Evolutionary conservation across 2,113 vertebrate genomes (phyloP).

Genomic region (Paradisaea rubra): DNA sequence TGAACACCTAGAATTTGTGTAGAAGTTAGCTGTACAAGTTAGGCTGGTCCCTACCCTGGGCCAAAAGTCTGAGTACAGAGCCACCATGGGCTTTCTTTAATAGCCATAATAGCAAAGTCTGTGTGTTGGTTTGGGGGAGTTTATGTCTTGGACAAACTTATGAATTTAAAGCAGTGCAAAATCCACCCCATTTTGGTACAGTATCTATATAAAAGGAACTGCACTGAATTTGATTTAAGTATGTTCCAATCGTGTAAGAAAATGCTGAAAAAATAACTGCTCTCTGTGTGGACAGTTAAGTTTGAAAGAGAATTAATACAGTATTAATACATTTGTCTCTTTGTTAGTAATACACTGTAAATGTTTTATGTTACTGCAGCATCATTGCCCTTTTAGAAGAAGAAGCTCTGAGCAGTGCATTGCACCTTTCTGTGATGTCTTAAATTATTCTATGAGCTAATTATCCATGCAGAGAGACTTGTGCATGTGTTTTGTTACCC

Average conservation of each 20-base stretch:
- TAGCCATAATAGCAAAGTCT: not conserved
- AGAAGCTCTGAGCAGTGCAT: not conserved
- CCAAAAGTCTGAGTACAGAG: not conserved
- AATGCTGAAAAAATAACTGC: not conserved
- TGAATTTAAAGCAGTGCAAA: slow-evolving; percentile 1
- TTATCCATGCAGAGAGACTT: not conserved
- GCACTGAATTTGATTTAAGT: not conserved
- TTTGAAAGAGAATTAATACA: not conserved
- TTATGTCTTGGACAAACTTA: not conserved
- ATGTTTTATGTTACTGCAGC: not conserved
- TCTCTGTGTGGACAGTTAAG: not conserved
- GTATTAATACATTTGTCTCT: not conserved
- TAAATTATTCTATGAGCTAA: not conserved
- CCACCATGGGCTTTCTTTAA: not conserved
- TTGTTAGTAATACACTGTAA: not conserved
- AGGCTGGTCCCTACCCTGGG: not conserved
- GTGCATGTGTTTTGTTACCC: not conserved
- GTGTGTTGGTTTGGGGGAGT: not conserved
- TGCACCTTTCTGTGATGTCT: not conserved
- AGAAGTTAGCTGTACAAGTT: not conserved
- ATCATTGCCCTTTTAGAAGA: not conserved
- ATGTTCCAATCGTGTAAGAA: not conserved
- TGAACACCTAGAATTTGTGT: not conserved
- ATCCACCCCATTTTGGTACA: not conserved
- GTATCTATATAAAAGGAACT: not conserved